Base-by-base conservation (phyloP, 2,888 invertebrate species). In the Cephus pygmeus region DNA sequence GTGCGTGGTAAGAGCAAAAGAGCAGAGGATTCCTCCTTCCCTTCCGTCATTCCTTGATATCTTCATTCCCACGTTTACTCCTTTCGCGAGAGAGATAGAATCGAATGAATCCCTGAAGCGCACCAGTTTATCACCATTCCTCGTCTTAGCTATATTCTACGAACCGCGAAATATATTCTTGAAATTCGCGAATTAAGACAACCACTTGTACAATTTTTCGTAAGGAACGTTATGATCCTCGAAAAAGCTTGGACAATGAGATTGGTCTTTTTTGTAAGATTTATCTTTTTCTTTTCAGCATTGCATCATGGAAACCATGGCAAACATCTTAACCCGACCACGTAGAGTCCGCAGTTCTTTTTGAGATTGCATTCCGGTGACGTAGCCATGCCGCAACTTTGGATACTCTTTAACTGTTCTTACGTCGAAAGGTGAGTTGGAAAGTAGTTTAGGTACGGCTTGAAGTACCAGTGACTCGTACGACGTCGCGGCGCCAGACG, bases 341-440 rank as follows among this genome's bases (percentile, higher is more conserved):
- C 56, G 56, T 56, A 56, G 56, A 56, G 56, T 56, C 56, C 56
- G 23, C 56, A 23, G 23, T 56, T 56, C 56, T 56, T 56, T 56
- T 23, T 56, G 23, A 56, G 56, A 56, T 56, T 56, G 56, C 56
- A 56, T 56, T 56, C 56, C 56, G 56, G 56, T 56, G 56, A 23
- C 56, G 56, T 56, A 23, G 23, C 56, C 23, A 56, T 56, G 56
- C 56, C 23, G 56, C 56, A 56, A 71, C 33, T 71, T 71, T 33
- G 31, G 71, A 71, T 71, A 71, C 33, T 71, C 33, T 71, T 71
- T 71, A 71, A 71, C 71, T 33, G 71, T 71, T 71, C 71, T 71
- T 34, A 34, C 71, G 31, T 71, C 71, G 71, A 31, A 34, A 71
- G 71, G 71, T 34, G 71, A 71, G 71, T 71, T 71, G 31, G 31